These are phyloP conservation scores for Craseonycteris thonglongyai DNA, from an alignment of 2,113 vertebrate genomes.

Conservation along the genomic window DNA sequence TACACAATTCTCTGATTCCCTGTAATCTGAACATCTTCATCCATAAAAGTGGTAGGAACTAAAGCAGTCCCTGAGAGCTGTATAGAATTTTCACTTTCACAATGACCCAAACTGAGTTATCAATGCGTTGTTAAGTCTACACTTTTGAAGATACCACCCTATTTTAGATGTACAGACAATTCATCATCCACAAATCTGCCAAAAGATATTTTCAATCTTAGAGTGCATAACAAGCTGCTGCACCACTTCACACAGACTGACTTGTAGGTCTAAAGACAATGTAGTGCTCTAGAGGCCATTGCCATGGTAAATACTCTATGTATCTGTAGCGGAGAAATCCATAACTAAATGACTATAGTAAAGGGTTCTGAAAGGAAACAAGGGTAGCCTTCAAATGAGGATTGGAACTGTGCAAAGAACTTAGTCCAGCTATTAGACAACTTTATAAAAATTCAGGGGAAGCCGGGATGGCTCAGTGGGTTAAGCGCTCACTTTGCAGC, in stretches of 20 bases:
- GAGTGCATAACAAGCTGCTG: background rate
- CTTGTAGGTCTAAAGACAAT: background rate
- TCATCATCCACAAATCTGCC: background rate
- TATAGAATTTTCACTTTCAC: background rate
- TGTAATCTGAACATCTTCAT: background rate
- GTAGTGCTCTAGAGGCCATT: background rate
- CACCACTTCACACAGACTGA: background rate
- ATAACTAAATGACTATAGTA: background rate
- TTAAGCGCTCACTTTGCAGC: too few species aligned
- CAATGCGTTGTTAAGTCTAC: background rate
- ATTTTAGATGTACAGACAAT: background rate
- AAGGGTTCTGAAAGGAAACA: background rate
- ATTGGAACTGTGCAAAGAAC: background rate
- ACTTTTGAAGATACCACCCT: background rate
- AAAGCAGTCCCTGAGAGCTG: background rate
- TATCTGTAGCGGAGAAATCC: background rate
- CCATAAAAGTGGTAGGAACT: background rate
- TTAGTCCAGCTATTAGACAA: background rate
- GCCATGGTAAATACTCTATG: background rate
- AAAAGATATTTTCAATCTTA: background rate
- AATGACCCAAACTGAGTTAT: background rate
- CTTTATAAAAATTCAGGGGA: conserved; percentile 38
- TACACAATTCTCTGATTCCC: background rate
- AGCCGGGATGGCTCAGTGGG: too few species aligned
- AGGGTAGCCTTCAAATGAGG: background rate